These are phyloP conservation scores for Lasiommata megera DNA, from an alignment of 2,888 invertebrate genomes.

Conservation along the genomic window DNA sequence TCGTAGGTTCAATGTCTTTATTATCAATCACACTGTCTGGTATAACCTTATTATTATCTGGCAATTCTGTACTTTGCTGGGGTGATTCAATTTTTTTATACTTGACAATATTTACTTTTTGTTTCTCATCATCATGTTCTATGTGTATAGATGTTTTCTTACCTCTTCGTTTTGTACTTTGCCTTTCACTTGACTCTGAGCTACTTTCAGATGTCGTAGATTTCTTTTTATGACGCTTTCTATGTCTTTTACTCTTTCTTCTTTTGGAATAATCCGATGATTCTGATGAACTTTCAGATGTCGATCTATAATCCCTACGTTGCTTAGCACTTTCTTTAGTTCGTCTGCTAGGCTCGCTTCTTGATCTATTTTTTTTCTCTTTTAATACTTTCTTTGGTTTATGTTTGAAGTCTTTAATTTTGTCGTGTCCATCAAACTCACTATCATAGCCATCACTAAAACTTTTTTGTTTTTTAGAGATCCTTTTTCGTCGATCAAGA, in stretches of 20 bases:
- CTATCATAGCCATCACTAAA: slow-evolving; percentile 78
- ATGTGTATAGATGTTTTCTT: slow-evolving; percentile 75
- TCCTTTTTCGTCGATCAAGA: slow-evolving; percentile 58
- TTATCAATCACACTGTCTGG: slow-evolving; percentile 23
- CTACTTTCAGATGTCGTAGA: slow-evolving; percentile 66
- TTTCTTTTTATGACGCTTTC: slow-evolving; percentile 67
- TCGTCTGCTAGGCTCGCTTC: slow-evolving; percentile 69
- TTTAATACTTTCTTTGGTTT: slow-evolving; percentile 49
- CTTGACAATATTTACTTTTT: slow-evolving; percentile 72
- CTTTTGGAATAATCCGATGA: slow-evolving; percentile 54
- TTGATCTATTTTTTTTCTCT: slow-evolving; percentile 65
- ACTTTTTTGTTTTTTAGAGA: slow-evolving; percentile 64
- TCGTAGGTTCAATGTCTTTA: slow-evolving; percentile 44
- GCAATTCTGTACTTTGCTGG: slow-evolving; percentile 20
- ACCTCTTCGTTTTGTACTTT: slow-evolving; percentile 65
- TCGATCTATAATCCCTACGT: slow-evolving; percentile 52
- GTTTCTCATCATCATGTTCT: slow-evolving; percentile 67
- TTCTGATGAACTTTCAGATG: slow-evolving; percentile 61
- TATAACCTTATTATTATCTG: slow-evolving; percentile 37
- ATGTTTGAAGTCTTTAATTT: slow-evolving; percentile 46
- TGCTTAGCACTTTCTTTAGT: slow-evolving; percentile 54
- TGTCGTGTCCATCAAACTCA: slow-evolving; percentile 55
- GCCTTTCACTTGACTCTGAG: slow-evolving; percentile 67
- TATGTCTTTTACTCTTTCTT: slow-evolving; percentile 65
- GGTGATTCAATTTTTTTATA: slow-evolving; percentile 52